Conservation (phyloP, 2,113 vertebrate species). For the Fregata magnificens region DNA sequence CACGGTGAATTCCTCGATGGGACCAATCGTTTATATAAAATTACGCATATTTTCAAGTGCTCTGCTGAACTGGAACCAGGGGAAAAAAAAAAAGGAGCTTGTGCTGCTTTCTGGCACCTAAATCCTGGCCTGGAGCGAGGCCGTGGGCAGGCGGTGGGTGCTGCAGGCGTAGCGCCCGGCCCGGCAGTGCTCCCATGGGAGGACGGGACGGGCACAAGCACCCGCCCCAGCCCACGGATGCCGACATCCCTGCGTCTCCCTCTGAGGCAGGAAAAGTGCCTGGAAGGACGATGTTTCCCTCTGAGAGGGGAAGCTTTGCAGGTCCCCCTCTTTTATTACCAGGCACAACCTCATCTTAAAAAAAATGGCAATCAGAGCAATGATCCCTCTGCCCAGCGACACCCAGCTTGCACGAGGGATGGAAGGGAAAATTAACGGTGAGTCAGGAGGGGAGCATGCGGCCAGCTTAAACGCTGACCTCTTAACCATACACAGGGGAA, state of each 20-base stretch:
- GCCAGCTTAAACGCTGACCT: accelerated
- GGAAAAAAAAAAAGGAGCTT: background rate
- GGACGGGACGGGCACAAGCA: accelerated
- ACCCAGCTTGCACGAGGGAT: accelerated
- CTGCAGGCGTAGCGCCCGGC: background rate
- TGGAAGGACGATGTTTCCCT: accelerated
- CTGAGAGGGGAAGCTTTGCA: background rate
- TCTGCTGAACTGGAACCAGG: background rate
- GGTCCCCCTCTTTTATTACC: background rate
- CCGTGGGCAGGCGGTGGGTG: background rate
- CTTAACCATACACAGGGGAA: background rate
- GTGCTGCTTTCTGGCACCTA: background rate
- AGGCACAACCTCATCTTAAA: background rate
- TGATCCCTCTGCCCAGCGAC: background rate
- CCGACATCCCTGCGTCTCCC: accelerated
- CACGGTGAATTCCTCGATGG: background rate
- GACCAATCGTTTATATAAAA: background rate
- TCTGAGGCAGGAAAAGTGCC: background rate
- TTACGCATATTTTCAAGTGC: background rate
- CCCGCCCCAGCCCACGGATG: background rate
- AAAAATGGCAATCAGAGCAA: accelerated
- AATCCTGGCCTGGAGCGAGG: background rate
- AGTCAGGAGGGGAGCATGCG: accelerated
- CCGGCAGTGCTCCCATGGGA: background rate
- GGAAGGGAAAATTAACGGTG: background rate